A percentile compares a stretch with the other conserved stretches of the same genome.
phyloP scores from a whole-genome alignment of 2,888 invertebrate genomes.

The Drosophila anceps region DNA sequence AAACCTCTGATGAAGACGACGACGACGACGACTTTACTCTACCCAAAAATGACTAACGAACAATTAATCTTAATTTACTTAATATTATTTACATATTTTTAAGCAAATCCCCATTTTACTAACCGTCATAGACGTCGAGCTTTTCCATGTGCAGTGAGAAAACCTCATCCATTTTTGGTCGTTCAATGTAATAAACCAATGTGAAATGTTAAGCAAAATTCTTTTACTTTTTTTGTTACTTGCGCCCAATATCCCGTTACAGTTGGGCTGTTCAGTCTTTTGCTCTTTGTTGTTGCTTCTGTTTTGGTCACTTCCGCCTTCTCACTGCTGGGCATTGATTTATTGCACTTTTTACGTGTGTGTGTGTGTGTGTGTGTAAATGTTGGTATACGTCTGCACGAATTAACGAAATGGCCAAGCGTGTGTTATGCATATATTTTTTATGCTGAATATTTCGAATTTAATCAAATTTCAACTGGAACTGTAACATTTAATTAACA shows the following conservation, averaged over 20 bases:
- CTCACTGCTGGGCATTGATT: slow-evolving; percentile 64
- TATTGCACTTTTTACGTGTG: slow-evolving; percentile 60
- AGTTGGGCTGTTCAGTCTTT: slow-evolving; percentile 43
- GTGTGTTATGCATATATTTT: slow-evolving; percentile 6
- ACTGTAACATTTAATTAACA: slow-evolving; percentile 58
- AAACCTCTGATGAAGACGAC: slow-evolving; percentile 67
- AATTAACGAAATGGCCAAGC: slow-evolving; percentile 30
- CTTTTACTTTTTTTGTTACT: slow-evolving; percentile 6
- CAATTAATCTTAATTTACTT: slow-evolving; percentile 65
- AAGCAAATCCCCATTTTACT: slow-evolving; percentile 49
- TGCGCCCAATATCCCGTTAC: slow-evolving; percentile 40
- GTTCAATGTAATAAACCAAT: slow-evolving; percentile 35
- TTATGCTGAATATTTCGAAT: slow-evolving; percentile 7
- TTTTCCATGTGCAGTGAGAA: slow-evolving; percentile 84
- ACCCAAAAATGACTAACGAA: slow-evolving; percentile 70
- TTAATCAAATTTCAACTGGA: slow-evolving; percentile 24
- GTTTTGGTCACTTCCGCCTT: slow-evolving; percentile 58
- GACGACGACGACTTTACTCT: slow-evolving; percentile 42
- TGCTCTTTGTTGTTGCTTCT: slow-evolving; percentile 50
- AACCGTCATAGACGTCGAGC: slow-evolving; percentile 84
- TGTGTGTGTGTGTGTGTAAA: slow-evolving; percentile 13
- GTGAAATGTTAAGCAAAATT: slow-evolving; percentile 38
- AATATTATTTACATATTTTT: slow-evolving; percentile 73
- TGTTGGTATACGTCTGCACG: slow-evolving; percentile 30
- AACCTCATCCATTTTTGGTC: slow-evolving; percentile 83